These are phyloP conservation scores for Cydia pomonella DNA, from an alignment of 1,140 invertebrate genomes.

Conservation along the genomic window DNA sequence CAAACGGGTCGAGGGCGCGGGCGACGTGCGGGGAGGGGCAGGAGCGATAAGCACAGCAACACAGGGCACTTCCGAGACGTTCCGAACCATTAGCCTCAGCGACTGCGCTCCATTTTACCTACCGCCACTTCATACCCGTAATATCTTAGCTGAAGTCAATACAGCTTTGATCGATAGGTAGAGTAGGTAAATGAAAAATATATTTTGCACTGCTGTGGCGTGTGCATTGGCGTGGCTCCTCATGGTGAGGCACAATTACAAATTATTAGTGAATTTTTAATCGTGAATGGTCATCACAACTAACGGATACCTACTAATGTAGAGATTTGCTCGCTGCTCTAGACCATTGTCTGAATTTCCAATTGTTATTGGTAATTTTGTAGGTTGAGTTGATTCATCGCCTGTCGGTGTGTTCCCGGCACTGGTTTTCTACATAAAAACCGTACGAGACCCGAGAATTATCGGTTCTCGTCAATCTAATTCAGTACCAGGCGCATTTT, in stretches of 20 bases:
- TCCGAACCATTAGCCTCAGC: constrained; percentile 62
- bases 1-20: constrained; percentile 54
- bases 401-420: too few species aligned
- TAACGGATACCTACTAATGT: neutral
- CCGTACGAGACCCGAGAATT: too few species aligned
- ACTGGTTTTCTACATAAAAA: too few species aligned
- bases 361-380: too few species aligned
- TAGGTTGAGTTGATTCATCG: too few species aligned
- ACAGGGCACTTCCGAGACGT: constrained; percentile 58
- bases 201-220: neutral
- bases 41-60: constrained; percentile 49
- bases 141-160: neutral
- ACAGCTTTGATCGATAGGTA: neutral
- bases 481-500: too few species aligned
- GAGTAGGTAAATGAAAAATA: neutral
- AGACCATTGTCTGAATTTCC: too few species aligned
- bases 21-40: constrained; percentile 34
- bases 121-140: constrained; percentile 23
- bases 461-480: too few species aligned
- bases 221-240: neutral
- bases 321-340: neutral
- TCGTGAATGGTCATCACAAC: neutral
- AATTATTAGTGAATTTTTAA: neutral
- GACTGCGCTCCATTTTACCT: constrained; percentile 44
- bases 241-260: too few species aligned